Evolutionary conservation across 2,797 vertebrate species (phyloP), one percentile per base, ranked within the genome.

Genomic region (Nyctalus aviator): DNA sequence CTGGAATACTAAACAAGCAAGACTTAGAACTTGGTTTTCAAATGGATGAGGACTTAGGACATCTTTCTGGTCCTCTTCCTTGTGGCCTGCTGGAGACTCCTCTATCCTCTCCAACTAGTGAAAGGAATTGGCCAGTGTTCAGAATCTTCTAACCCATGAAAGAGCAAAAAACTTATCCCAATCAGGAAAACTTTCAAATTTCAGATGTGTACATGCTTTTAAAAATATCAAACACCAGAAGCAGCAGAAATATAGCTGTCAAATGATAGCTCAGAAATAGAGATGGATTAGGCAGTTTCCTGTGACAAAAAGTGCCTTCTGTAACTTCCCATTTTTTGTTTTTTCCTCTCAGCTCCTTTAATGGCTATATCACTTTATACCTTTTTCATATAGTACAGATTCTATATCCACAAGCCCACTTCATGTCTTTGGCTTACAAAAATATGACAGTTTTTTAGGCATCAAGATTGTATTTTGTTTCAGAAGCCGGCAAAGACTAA

Each of bases 171-270:
- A 66, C 30, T n/a, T 37, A 32, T 25, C 81, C 62, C 81, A 57
- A 48, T 77, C 71, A 93, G 77, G 13, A 81, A 94, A 94, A 90
- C 27, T 53, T 84, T 77, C 78, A 50, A 25, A 53, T 94, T 76
- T 91, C 90, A 86, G 75, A 81, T 37, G 48, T 14, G 4, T 11
- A 7, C 3, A 35, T 37, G 15, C 50, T 20, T 83, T 91, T 68
- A 85, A 95, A 95, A 83, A 93, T 41, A 92, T 25, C 66, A 94
- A 94, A 46, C 25, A 35, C 48, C 48, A 8, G n/a, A 71, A 85
- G 50, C 78, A 84, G 89, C 69, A 81, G 59, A 90, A 84, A 94
- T 57, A 41, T 37, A 37, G 84, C 73, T 44, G 17, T 21, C 76
- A 84, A 91, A 84, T 11, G 32, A 77, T 3, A 30, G 55, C 64